These are phyloP conservation scores for Pedetes capensis DNA, from an alignment of 2,113 vertebrate genomes.

Conservation along the genomic window DNA sequence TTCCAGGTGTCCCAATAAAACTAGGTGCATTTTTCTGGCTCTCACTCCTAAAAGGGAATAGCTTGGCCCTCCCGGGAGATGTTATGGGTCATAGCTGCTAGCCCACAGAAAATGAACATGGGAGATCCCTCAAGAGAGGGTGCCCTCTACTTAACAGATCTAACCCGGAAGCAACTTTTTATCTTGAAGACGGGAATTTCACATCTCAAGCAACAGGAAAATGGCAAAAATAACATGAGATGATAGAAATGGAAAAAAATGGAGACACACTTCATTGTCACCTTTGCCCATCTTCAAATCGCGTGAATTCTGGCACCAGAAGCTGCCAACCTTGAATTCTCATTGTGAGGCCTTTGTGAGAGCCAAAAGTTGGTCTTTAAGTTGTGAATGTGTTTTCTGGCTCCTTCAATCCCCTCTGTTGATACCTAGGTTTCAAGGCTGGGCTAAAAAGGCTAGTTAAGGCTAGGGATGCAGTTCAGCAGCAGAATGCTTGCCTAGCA, in stretches of 20 bases:
- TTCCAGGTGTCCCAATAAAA: background rate
- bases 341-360: rapidly evolving
- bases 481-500: background rate
- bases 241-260: background rate
- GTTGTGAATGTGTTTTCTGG: background rate
- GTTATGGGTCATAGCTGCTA: rapidly evolving
- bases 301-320: background rate
- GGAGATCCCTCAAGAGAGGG: background rate
- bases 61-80: background rate
- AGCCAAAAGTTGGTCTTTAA: background rate
- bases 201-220: background rate
- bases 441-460: background rate
- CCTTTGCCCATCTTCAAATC: background rate
- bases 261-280: background rate
- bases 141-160: background rate
- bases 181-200: background rate
- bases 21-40: background rate
- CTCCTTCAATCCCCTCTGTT: background rate
- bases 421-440: background rate
- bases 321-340: background rate
- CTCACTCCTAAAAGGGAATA: background rate
- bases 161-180: background rate
- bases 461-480: background rate
- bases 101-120: rapidly evolving
- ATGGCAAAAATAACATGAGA: background rate